phyloP scores from a whole-genome alignment of 2,797 vertebrate species.

The Micrastur ruficollis region DNA sequence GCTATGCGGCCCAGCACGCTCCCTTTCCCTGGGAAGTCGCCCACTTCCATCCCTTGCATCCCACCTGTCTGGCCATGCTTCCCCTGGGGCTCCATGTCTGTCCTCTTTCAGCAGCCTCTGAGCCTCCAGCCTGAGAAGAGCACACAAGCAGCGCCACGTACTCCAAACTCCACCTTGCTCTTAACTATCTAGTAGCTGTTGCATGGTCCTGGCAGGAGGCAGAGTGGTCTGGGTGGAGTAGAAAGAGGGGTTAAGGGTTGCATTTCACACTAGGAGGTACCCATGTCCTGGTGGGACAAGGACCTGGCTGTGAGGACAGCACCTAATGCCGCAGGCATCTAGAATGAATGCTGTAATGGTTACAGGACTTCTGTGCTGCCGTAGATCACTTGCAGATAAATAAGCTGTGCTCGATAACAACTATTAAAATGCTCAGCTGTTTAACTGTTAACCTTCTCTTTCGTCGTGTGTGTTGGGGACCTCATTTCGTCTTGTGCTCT shows the following conservation, averaged over 20 bases:
- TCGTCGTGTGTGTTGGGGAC: not conserved
- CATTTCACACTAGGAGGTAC: not conserved
- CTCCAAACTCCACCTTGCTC: not conserved
- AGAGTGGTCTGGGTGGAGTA: not conserved
- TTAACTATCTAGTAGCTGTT: not conserved
- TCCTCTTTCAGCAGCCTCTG: not conserved
- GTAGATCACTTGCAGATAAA: not conserved
- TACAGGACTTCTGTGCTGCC: not conserved
- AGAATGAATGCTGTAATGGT: not conserved
- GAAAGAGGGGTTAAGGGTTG: not conserved
- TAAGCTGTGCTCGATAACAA: not conserved
- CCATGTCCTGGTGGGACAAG: not conserved
- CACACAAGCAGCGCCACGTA: rapidly evolving
- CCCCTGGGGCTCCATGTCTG: not conserved
- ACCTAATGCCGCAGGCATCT: not conserved
- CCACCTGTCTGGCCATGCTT: not conserved
- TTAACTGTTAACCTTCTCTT: not conserved
- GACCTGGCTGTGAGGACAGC: not conserved
- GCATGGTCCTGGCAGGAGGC: not conserved
- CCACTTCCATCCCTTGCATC: not conserved
- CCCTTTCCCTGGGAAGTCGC: not conserved
- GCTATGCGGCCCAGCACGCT: not conserved
- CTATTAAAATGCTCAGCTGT: not conserved
- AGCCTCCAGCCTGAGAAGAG: not conserved
- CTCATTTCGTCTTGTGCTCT: not conserved